Percentiles rank a stretch among this genome's conserved stretches.
Conservation (phyloP, 2,888 invertebrate genomes). For the Limnephilus marmoratus region DNA sequence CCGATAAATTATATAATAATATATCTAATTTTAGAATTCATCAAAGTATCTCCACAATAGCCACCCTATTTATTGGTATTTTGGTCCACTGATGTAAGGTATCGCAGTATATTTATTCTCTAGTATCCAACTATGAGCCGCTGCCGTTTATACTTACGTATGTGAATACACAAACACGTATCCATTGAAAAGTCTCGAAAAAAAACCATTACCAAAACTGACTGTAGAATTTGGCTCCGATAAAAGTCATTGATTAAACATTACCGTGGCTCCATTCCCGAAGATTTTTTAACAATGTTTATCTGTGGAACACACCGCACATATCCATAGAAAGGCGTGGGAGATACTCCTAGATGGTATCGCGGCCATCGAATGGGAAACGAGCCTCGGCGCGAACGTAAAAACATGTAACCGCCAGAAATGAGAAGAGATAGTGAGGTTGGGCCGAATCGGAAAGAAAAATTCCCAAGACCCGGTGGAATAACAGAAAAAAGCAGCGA, state of each 20-base stretch:
- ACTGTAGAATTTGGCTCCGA: neutral
- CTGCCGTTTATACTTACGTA: neutral
- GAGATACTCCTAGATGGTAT: constrained; percentile 15
- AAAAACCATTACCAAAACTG: neutral
- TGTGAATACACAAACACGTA: neutral
- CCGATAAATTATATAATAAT: too few species aligned
- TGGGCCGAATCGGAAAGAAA: neutral
- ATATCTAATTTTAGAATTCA: too few species aligned
- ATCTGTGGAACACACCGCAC: constrained; percentile 11
- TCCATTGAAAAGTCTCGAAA: neutral
- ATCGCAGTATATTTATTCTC: neutral
- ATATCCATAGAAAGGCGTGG: constrained; percentile 11
- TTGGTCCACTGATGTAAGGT: too few species aligned
- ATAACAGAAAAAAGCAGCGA: too few species aligned
- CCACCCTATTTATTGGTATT: too few species aligned
- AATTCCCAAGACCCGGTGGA: too few species aligned
- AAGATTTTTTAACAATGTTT: neutral
- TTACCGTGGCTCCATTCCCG: constrained; percentile 6
- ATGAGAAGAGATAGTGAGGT: neutral
- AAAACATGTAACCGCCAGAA: neutral
- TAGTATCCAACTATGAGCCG: neutral
- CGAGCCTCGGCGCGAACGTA: constrained; percentile 12
- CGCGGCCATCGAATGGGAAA: constrained; percentile 8
- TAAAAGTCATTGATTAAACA: constrained; percentile 26
- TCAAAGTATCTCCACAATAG: too few species aligned